Percentiles rank a stretch among this genome's conserved stretches.
These are phyloP conservation scores for Carassius auratus DNA, from an alignment of 2,113 vertebrate species.

Conservation along the genomic window DNA sequence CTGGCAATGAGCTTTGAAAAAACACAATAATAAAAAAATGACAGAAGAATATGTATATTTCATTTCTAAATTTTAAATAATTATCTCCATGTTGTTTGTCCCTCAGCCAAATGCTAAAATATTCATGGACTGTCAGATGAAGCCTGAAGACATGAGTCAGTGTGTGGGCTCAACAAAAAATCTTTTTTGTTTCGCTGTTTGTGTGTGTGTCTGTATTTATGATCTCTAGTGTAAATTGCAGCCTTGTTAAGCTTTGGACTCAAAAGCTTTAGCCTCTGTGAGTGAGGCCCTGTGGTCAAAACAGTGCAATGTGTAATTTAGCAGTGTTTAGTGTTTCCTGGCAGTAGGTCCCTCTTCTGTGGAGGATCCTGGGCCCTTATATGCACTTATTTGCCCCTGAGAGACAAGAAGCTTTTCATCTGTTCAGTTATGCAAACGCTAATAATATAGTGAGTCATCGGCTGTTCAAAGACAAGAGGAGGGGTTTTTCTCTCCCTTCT, in stretches of 20 bases:
- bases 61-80: neutral
- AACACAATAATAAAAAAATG: neutral
- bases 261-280: constrained; percentile 61
- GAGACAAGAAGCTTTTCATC: constrained; percentile 15
- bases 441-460: constrained; percentile 22
- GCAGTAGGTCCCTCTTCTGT: constrained; percentile 16
- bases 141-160: constrained; percentile 32
- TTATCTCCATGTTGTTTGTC: constrained; percentile 1
- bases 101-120: constrained; percentile 14
- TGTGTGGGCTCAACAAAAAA: constrained; percentile 23
- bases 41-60: neutral
- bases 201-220: constrained; percentile 3
- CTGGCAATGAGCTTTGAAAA: neutral
- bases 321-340: constrained; percentile 51
- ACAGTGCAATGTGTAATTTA: constrained; percentile 56
- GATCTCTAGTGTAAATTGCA: constrained; percentile 18
- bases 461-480: neutral
- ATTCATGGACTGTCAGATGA: constrained; percentile 6
- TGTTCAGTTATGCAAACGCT: constrained; percentile 19
- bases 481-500: neutral
- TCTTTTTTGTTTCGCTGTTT: constrained; percentile 18
- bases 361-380: neutral
- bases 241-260: constrained; percentile 54
- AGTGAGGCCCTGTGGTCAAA: constrained; percentile 48
- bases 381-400: constrained; percentile 1